Evolutionary conservation across 2,113 vertebrate species (phyloP), one percentile per base, ranked within the genome.

Genomic region (Silurus meridionalis): DNA sequence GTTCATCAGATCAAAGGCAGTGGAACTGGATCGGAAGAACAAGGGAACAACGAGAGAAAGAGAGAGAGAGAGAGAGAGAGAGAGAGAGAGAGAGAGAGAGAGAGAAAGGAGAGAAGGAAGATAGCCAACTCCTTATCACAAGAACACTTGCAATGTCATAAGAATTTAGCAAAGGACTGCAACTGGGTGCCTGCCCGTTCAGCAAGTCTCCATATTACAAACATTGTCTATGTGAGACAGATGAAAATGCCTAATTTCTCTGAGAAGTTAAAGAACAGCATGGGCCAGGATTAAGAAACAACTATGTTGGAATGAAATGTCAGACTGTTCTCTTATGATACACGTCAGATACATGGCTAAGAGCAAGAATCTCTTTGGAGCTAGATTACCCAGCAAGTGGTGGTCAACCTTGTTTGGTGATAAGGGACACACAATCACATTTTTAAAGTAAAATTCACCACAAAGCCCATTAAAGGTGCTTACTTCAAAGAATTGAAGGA

Each of bases 141-240:
- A 81, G 79, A 86, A 81, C 85, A 37, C 82, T 72, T 53, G 14
- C 74, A 80, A 72, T 81, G 67, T 81, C 83, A 81, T 21, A 64
- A 17, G 58, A 69, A 82, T 86, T 82, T 57, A 75, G 25, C 28
- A 4, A 63, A 8, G 25, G 48, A 66, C 60, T 85, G 61, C 67
- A 77, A 74, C 50, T 46, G 15, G 25, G 67, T n/a, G 55, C 17
- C 57, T 82, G 60, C 63, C 80, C 69, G 84, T 83, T 74, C 88
- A 80, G 10, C 60, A 53, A 87, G 87, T 85, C 86, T 74, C 92
- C 89, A 84, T 63, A 91, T 90, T 89, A 91, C 92, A 89, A 90
- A 91, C 89, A 90, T 87, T 90, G 92, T 75, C 48, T 23, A 9
- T 61, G 28, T 21, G 57, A 46, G 63, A 25, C 17, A 61, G 64